Evolutionary conservation across 2,797 vertebrate species (phyloP).

Genomic region (Sebastes aleutianus): DNA sequence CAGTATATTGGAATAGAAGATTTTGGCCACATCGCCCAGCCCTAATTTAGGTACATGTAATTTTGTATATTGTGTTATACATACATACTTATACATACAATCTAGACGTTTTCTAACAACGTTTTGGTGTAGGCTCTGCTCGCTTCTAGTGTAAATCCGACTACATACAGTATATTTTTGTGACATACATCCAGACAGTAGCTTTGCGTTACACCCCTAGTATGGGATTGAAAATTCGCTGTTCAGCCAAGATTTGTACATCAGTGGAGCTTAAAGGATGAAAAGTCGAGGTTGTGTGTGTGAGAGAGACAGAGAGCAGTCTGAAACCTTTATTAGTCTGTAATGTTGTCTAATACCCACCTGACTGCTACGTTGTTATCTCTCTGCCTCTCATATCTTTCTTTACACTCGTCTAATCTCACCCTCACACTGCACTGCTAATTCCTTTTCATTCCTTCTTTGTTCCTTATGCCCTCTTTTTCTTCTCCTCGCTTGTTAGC

Average conservation of each 20-base stretch:
- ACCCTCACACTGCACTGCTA: not conserved
- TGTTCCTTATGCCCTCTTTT: not conserved
- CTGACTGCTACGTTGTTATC: conserved; percentile 1
- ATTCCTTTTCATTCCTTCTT: conserved; percentile 3
- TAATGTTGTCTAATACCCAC: conserved; percentile 8
- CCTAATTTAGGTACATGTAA: not conserved
- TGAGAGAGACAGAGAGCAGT: not conserved
- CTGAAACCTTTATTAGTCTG: not conserved
- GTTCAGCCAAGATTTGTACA: not conserved
- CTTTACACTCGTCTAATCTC: conserved; percentile 1
- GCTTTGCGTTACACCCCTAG: not conserved
- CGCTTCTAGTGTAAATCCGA: not conserved
- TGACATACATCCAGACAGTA: not conserved
- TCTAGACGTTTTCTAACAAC: not conserved
- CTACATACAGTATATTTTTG: not conserved
- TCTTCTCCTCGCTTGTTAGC: not conserved
- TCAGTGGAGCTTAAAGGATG: not conserved
- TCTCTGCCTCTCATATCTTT: conserved; percentile 4
- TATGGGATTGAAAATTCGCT: not conserved
- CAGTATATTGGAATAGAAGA: too few species aligned
- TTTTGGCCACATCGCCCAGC: too few species aligned
- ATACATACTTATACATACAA: not conserved
- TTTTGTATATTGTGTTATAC: not conserved
- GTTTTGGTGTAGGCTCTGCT: not conserved
- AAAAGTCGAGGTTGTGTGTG: not conserved